These are phyloP conservation scores for Sebastes hubbsi DNA, from an alignment of 2,797 vertebrate genomes.

Conservation along the genomic window DNA sequence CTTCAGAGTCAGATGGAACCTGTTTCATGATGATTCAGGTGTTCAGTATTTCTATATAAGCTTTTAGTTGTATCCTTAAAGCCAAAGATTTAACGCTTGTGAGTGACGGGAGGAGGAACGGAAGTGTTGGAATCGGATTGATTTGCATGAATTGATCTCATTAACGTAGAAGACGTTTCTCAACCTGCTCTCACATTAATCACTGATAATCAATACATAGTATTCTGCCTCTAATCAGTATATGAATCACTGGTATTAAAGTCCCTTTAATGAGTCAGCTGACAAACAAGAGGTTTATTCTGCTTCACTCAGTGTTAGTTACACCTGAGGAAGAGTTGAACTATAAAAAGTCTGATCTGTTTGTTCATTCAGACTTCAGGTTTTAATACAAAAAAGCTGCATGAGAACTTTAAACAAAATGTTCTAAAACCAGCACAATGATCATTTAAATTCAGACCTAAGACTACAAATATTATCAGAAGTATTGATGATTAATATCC, in stretches of 20 bases:
- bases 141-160: not conserved
- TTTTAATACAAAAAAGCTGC: not conserved
- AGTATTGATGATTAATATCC: not conserved
- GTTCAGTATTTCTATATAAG: not conserved
- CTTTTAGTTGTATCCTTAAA: not conserved
- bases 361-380: too few species aligned
- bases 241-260: not conserved
- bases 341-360: too few species aligned
- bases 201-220: not conserved
- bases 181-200: not conserved
- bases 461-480: not conserved
- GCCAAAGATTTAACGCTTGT: constrained; percentile 18
- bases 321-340: too few species aligned
- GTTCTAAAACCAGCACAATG: not conserved
- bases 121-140: not conserved
- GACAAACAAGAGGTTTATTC: not conserved
- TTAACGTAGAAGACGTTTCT: not conserved
- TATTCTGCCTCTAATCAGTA: not conserved
- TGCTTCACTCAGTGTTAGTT: too few species aligned
- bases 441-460: not conserved
- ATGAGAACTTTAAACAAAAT: too few species aligned
- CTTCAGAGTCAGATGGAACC: not conserved
- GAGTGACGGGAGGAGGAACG: not conserved
- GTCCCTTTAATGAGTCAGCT: not conserved
- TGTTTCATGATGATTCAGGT: not conserved